Base-by-base conservation (phyloP, 2,797 vertebrate genomes). In the Eupleurogrammus muticus region DNA sequence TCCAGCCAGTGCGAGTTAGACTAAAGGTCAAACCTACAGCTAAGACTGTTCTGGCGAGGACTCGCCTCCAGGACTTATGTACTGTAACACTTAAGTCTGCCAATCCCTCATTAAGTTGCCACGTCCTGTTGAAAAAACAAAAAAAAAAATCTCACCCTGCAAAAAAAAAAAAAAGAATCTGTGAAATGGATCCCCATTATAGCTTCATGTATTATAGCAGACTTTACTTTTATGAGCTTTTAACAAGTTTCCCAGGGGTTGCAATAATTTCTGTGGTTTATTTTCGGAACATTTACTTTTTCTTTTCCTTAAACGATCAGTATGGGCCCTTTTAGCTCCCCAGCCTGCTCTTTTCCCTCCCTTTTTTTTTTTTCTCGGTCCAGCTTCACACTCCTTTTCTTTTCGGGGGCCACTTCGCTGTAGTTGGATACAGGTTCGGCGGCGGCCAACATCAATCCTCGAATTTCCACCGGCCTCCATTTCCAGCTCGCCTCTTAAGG, bases 221-320 rank as follows among this genome's bases (percentile, higher is more conserved):
- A 92, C 88, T 79, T 93, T 91, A 90, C 66, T 92, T 95, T 96
- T 95, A 95, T 91, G 91, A 94, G 94, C 89, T 93, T 94, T 95
- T 94, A 93, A 95, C 89, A 91, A 86, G 92, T 92, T 95, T 94
- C 91, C 94, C 90, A 90, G 78, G 92, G 93, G 94, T 86, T 89
- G 92, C 91, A 92, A 90, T 95, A 92, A 94, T 95, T 91, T 92
- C 82, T 93, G 93, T 90, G 93, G 92, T 93, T 95, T 95, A 92
- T 93, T 93, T 93, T 92, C 80, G 80, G 91, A 94, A 86, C 84
- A 70, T 85, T 89, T 79, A 89, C 89, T 89, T 85, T 87, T 88
- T 87, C 82, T 89, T 79, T 69, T 83, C 83, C 73, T 83, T 75
- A 84, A 89, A 90, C 73, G 78, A 87, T 85, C 66, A 46, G 79